Evolutionary conservation across 2,888 invertebrate genomes (phyloP).

Genomic region (Scaeva pyrastri): DNA sequence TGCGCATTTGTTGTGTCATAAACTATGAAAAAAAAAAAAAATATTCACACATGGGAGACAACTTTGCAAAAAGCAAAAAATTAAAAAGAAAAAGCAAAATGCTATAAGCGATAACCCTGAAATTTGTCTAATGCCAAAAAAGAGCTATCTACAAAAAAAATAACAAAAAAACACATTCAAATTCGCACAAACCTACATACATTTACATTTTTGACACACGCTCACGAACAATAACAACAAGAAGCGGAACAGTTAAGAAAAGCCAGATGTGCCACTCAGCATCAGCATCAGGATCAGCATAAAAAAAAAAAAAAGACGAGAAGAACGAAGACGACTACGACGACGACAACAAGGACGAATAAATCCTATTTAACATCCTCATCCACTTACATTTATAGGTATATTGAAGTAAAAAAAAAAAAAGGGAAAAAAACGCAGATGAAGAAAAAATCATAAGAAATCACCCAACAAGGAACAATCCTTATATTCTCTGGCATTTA

Average conservation of each 20-base stretch:
- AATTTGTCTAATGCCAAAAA: slow-evolving; percentile 64
- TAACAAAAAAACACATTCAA: no score
- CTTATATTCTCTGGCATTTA: slow-evolving; percentile 50
- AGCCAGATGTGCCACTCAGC: slow-evolving; percentile 67
- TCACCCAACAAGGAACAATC: slow-evolving; percentile 50
- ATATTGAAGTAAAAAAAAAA: not conserved
- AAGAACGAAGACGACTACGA: not conserved
- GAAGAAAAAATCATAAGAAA: slow-evolving; percentile 33
- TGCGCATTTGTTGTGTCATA: slow-evolving; percentile 45
- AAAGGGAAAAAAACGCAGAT: not conserved
- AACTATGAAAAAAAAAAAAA: slow-evolving; percentile 24
- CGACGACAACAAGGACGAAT: slow-evolving; percentile 35
- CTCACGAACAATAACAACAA: slow-evolving; percentile 34
- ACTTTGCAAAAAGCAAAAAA: not conserved
- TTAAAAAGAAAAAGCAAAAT: slow-evolving; percentile 43
- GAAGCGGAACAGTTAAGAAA: not conserved
- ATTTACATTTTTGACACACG: slow-evolving; percentile 70
- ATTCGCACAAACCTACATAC: slow-evolving; percentile 19
- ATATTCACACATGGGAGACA: slow-evolving; percentile 5
- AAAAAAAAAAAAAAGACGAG: no score
- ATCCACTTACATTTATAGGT: not conserved
- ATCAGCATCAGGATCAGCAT: not conserved
- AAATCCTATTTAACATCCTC: slow-evolving; percentile 48
- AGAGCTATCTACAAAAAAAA: slow-evolving; percentile 41
- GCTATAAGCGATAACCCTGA: slow-evolving; percentile 62